phyloP scores from a whole-genome alignment of 2,797 vertebrate genomes.

The Cheirogaleus major region DNA sequence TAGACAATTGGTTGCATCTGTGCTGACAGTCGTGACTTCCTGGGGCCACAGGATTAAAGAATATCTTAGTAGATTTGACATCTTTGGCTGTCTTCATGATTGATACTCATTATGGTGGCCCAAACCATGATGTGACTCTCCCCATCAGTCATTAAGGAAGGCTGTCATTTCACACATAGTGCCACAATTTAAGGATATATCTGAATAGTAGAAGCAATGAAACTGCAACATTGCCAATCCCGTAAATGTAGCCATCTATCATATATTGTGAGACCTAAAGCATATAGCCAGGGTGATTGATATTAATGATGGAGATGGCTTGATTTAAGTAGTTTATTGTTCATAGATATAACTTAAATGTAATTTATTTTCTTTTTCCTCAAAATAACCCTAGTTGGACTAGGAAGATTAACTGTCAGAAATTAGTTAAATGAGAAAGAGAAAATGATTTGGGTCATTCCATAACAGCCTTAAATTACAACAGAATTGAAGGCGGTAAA shows the following conservation, averaged over 20 bases:
- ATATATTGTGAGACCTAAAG: neutral
- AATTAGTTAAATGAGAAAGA: conserved; percentile 41
- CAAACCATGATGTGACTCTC: neutral
- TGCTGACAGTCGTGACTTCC: conserved; percentile 22
- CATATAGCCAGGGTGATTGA: neutral
- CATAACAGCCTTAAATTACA: conserved; percentile 3
- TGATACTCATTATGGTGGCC: neutral
- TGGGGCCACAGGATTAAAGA: conserved; percentile 48
- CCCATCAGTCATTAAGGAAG: conserved; percentile 39
- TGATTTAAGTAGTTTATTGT: neutral
- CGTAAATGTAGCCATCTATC: neutral
- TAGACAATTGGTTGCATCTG: conserved; percentile 46
- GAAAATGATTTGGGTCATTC: conserved; percentile 31
- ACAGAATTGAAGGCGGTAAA: conserved; percentile 20
- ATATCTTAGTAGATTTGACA: conserved; percentile 16
- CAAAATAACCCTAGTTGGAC: neutral
- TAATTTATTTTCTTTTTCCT: conserved; percentile 6
- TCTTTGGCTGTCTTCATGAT: conserved; percentile 38
- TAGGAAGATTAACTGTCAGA: conserved; percentile 32
- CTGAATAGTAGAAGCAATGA: neutral
- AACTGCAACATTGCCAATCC: neutral
- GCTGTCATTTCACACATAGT: neutral
- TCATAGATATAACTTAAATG: neutral
- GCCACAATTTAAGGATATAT: neutral
- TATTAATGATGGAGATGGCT: neutral